phyloP scores from a whole-genome alignment of 53 echinoderm and acorn worm genomes.

The Echinarachnius parma region DNA sequence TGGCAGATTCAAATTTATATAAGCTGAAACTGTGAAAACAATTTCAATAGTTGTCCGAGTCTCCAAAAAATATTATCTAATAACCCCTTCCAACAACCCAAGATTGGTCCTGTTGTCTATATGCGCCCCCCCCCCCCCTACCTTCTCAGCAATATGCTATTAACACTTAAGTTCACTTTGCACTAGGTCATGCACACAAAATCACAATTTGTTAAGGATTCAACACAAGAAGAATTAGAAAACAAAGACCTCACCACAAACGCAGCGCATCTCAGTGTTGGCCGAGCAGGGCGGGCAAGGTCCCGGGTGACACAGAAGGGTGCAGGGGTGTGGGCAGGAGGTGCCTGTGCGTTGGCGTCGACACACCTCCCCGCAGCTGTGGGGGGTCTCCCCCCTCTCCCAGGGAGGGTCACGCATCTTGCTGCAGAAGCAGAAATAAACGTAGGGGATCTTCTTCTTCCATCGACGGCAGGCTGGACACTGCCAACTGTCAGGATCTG shows the following conservation, averaged over 20 bases:
- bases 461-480: slow-evolving; percentile 88
- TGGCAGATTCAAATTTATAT: too few relatives aligned
- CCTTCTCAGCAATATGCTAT: too few relatives aligned
- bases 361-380: slow-evolving; percentile 96
- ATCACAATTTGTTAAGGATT: too few relatives aligned
- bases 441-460: slow-evolving; percentile 65
- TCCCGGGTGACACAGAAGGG: slow-evolving; percentile 92
- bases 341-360: slow-evolving; percentile 66
- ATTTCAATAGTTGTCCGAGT: too few relatives aligned
- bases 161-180: too few relatives aligned
- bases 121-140: too few relatives aligned
- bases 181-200: too few relatives aligned
- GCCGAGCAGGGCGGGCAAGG: slow-evolving; percentile 93
- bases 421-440: slow-evolving; percentile 93
- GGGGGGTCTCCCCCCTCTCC: slow-evolving; percentile 82
- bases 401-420: slow-evolving; percentile 74
- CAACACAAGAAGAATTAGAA: too few relatives aligned
- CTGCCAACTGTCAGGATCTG: slow-evolving; percentile 96
- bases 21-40: too few relatives aligned
- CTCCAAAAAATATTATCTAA: too few relatives aligned
- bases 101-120: too few relatives aligned
- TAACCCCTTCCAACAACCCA: too few relatives aligned
- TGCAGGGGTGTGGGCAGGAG: slow-evolving; percentile 84
- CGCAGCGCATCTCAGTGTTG: slow-evolving; percentile 63
- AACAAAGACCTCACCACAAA: slow-evolving; percentile 48